These are phyloP conservation scores for Gorsachius magnificus DNA, from an alignment of 2,797 vertebrate genomes.

Conservation along the genomic window DNA sequence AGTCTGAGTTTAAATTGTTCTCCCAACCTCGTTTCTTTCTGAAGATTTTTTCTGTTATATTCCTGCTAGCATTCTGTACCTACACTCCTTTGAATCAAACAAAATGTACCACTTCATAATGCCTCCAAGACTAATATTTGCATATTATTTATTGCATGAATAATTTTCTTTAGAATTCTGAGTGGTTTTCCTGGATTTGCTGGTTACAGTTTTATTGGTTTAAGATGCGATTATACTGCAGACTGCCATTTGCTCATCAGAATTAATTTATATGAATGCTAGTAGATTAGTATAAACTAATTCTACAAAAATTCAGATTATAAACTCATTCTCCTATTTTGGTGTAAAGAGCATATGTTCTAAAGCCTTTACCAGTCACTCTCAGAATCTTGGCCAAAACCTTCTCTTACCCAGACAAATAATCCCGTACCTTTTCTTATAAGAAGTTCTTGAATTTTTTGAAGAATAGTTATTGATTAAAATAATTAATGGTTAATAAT, in stretches of 20 bases:
- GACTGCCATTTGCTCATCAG: not conserved
- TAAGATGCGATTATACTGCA: conserved; percentile 15
- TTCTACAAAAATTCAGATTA: not conserved
- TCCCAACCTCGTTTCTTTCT: not conserved
- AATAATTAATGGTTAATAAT: conserved; percentile 11
- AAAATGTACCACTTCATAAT: not conserved
- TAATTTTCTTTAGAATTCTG: not conserved
- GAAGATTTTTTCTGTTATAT: not conserved
- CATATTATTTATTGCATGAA: conserved; percentile 9
- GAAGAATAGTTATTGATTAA: not conserved
- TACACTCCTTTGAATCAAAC: not conserved
- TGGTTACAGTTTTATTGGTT: conserved; percentile 21
- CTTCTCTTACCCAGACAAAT: not conserved
- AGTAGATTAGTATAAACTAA: conserved; percentile 6
- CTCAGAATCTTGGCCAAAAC: not conserved
- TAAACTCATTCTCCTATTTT: not conserved
- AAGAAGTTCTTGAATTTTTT: not conserved
- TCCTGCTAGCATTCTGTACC: not conserved
- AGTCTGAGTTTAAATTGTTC: not conserved
- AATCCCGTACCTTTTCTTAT: not conserved
- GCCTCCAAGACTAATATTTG: not conserved
- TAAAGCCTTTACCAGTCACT: not conserved
- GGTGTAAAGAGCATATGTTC: not conserved
- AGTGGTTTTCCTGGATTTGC: not conserved
- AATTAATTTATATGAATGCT: not conserved